These are phyloP conservation scores for Tragelaphus scriptus DNA, from an alignment of 2,113 vertebrate species.

Conservation along the genomic window DNA sequence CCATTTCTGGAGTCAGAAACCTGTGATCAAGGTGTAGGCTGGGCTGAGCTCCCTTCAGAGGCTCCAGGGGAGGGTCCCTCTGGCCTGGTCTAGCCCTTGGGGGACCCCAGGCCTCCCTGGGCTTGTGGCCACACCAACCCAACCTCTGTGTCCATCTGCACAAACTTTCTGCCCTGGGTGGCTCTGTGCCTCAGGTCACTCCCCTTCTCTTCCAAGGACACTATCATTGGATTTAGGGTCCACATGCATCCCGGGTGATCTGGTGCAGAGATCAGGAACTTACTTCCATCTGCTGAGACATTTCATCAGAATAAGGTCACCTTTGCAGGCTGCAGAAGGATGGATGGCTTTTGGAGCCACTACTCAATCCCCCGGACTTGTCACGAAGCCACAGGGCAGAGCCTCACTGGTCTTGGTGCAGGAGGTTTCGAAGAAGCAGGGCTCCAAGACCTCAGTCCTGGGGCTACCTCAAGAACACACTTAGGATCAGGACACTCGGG, in stretches of 20 bases:
- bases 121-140: background rate
- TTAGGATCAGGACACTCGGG: background rate
- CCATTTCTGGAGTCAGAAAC: background rate
- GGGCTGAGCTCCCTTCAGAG: rapidly evolving
- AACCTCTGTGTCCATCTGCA: background rate
- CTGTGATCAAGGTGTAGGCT: background rate
- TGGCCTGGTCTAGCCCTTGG: background rate
- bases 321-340: rapidly evolving
- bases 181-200: background rate
- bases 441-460: no score
- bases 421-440: rapidly evolving
- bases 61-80: background rate
- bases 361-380: rapidly evolving
- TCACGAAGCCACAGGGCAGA: rapidly evolving
- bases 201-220: background rate
- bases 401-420: rapidly evolving
- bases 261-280: background rate
- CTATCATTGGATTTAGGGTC: background rate
- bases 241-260: background rate
- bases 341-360: background rate
- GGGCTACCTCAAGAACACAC: background rate
- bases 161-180: background rate
- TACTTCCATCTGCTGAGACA: background rate
- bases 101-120: background rate
- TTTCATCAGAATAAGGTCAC: background rate